These are phyloP conservation scores for Poecile montanus DNA, from an alignment of 2,797 vertebrate species.

Conservation along the genomic window DNA sequence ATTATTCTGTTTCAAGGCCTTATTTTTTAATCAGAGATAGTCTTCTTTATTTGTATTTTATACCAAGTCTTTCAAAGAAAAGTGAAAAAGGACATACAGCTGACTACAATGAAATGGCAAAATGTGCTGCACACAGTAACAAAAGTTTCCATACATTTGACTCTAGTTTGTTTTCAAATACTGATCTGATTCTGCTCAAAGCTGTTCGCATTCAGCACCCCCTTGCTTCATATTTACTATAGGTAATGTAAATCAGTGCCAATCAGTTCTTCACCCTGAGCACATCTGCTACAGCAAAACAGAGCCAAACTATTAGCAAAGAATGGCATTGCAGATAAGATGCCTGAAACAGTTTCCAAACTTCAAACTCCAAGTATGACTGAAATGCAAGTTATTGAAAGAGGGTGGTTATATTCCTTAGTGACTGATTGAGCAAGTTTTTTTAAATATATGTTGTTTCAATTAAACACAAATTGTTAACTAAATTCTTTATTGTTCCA, in stretches of 20 bases:
- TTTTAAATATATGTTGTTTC: neutral
- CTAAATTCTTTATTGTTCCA: conserved; percentile 7
- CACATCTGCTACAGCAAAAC: neutral
- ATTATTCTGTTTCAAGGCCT: neutral
- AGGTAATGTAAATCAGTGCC: neutral
- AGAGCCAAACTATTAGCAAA: neutral
- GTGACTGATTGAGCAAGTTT: neutral
- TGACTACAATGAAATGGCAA: neutral
- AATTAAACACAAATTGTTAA: conserved; percentile 12
- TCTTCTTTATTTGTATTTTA: neutral
- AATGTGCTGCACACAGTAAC: neutral
- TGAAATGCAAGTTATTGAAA: neutral
- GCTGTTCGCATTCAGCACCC: neutral
- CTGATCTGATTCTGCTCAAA: fast-evolving
- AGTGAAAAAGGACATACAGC: neutral
- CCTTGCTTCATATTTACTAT: neutral
- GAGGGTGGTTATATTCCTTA: neutral
- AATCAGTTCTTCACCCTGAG: neutral
- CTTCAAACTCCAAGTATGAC: neutral
- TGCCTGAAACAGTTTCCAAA: neutral
- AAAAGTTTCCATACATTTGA: neutral
- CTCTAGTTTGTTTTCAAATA: neutral
- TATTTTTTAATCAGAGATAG: neutral
- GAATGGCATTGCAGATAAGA: neutral
- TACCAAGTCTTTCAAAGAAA: neutral